Base-by-base conservation (phyloP, 2,113 vertebrate species). In the Neodon shergylaensis region DNA sequence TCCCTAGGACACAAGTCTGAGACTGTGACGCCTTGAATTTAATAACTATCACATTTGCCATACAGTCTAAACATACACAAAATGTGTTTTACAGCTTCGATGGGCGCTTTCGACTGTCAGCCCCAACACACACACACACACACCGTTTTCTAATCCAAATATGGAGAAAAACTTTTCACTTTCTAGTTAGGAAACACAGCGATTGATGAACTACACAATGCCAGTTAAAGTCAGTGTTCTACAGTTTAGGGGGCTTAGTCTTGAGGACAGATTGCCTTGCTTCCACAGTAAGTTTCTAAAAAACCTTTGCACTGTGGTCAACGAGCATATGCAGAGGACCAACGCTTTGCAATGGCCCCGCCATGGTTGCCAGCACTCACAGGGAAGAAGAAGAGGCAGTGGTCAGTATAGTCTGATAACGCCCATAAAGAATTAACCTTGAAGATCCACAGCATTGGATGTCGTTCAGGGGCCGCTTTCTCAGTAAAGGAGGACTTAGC, bases 191-290 rank as follows among this genome's bases (percentile, higher is more conserved):
- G 88, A 93, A 95, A 93, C n/a, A 68, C n/a, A 96, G 89, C 49
- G 76, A 95, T 78, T 95, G 74, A 76, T 90, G 84, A 97, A 95
- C 88, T 84, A 94, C 76, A 26, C 47, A 88, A 85, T 74, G 36
- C 21, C 68, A 74, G 52, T 77, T 95, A 96, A 97, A 96, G 87
- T 93, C 87, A 97, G 82, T 92, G 96, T 61, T 94, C 74, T 94
- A 88, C 93, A 81, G 85, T 61, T 65, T 74, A 82, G 44, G 93
- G 39, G 76, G 44, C 76, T 81, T 88, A 28, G n/a, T 90, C 96
- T 70, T 94, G 65, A 95, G 90, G 61, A 68, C 39, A 93, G 65
- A 94, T 74, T 84, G 54, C 90, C 58, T 94, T 95, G 36, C n/a
- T 88, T 52, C 95, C 76, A 88, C 66, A 78, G 3, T 91, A 76